Conservation (phyloP, 64 coral and sea anemone genomes). For the Montipora foliosa region DNA sequence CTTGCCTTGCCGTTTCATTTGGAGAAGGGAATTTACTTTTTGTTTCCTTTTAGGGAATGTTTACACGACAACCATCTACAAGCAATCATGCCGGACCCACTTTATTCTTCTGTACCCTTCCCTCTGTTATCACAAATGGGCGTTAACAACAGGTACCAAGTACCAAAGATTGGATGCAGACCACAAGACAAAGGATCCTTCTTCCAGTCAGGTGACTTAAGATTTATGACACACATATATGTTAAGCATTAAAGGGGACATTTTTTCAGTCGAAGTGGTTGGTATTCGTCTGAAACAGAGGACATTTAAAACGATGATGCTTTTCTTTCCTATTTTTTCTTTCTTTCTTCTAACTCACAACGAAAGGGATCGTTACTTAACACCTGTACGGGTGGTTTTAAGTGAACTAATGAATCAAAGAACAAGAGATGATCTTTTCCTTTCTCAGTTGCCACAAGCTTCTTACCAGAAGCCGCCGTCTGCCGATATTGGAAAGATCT, state of each 20-base stretch:
- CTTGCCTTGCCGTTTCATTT: not conserved
- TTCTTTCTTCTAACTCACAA: too few relatives aligned
- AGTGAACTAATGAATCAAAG: not conserved
- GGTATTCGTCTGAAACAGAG: not conserved
- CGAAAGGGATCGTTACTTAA: too few relatives aligned
- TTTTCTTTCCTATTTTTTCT: too few relatives aligned
- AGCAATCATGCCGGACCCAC: conserved; percentile 15
- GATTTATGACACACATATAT: not conserved
- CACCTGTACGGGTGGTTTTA: conserved; percentile 5
- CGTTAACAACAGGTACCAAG: conserved; percentile 41
- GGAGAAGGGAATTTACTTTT: not conserved
- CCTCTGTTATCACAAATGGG: conserved; percentile 30
- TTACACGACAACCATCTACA: conserved; percentile 9
- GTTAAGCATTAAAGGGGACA: too few relatives aligned
- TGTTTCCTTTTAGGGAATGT: conserved; percentile 14
- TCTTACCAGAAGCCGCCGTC: not conserved
- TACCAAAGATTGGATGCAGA: conserved; percentile 51
- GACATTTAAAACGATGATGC: too few relatives aligned
- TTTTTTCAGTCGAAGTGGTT: not conserved
- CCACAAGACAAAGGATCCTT: conserved; percentile 40
- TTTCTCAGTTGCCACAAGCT: conserved; percentile 22
- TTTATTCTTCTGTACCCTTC: conserved; percentile 29
- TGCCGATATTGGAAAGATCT: not conserved
- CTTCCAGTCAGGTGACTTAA: conserved; percentile 38
- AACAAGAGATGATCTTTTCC: conserved; percentile 24